These are phyloP conservation scores for Agriopis leucophaearia DNA, from an alignment of 2,888 invertebrate genomes.

Conservation along the genomic window DNA sequence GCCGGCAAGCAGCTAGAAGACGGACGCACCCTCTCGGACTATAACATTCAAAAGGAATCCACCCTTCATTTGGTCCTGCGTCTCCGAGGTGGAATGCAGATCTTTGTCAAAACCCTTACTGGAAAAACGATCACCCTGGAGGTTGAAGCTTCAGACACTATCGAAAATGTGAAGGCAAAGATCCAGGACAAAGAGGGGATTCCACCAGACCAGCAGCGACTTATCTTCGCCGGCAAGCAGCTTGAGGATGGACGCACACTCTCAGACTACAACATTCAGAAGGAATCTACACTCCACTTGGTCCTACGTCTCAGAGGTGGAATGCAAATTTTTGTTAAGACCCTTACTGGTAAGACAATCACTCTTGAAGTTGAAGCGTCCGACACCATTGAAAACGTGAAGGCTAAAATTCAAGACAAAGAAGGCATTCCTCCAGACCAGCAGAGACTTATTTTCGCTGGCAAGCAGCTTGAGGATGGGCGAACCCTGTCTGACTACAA, in stretches of 20 bases:
- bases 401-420: slow-evolving; percentile 65
- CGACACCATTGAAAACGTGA: slow-evolving; percentile 65
- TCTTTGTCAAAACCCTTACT: slow-evolving; percentile 69
- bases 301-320: slow-evolving; percentile 69
- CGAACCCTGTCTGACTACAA: slow-evolving; percentile 64
- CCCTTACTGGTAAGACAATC: slow-evolving; percentile 63
- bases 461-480: slow-evolving; percentile 63
- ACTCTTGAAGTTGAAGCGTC: slow-evolving; percentile 62
- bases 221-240: slow-evolving; percentile 72
- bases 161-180: slow-evolving; percentile 72
- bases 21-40: slow-evolving; percentile 73
- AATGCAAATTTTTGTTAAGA: slow-evolving; percentile 67
- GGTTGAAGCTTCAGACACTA: slow-evolving; percentile 69
- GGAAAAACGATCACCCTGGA: slow-evolving; percentile 71
- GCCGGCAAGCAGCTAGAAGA: slow-evolving; percentile 75
- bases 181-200: slow-evolving; percentile 75
- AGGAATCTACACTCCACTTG: slow-evolving; percentile 68
- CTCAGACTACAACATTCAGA: slow-evolving; percentile 72
- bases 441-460: slow-evolving; percentile 62
- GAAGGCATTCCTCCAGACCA: slow-evolving; percentile 67
- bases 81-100: slow-evolving; percentile 73
- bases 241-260: slow-evolving; percentile 70
- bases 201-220: slow-evolving; percentile 70
- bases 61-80: slow-evolving; percentile 72
- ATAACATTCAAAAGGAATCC: slow-evolving; percentile 76